These are phyloP conservation scores for Pogonus chalceus DNA, from an alignment of 1,140 invertebrate species.

Conservation along the genomic window DNA sequence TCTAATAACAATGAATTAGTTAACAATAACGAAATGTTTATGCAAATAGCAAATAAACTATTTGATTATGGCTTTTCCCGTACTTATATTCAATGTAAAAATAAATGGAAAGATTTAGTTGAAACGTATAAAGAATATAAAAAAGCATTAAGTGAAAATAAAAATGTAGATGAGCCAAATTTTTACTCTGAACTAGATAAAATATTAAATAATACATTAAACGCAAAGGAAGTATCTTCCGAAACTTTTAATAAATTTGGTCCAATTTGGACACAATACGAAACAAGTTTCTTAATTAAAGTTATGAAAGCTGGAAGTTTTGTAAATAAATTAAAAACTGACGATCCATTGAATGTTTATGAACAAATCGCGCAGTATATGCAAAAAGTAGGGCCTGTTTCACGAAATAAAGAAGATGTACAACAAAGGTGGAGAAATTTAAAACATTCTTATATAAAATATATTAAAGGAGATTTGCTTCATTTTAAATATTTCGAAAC, in stretches of 20 bases:
- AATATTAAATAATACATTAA: neutral
- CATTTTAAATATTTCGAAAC: neutral
- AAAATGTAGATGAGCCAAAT: neutral
- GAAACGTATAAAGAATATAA: neutral
- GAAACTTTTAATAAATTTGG: neutral
- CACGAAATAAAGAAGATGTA: neutral
- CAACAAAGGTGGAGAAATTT: neutral
- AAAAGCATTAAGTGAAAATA: neutral
- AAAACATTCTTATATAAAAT: constrained; percentile 2
- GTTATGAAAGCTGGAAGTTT: neutral
- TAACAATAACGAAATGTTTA: neutral
- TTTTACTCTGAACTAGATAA: neutral
- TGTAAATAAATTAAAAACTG: neutral
- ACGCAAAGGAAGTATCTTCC: neutral
- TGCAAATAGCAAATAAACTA: neutral
- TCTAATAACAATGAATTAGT: neutral
- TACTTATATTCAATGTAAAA: neutral
- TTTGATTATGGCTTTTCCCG: neutral
- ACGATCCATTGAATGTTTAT: neutral
- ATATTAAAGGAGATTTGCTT: neutral
- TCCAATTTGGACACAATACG: neutral
- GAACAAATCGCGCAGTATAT: neutral
- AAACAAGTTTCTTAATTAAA: constrained; percentile 1
- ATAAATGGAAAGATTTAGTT: neutral
- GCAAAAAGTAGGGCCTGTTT: neutral